Evolutionary conservation across 2,888 invertebrate species (phyloP).

Genomic region (Litoditis marina): DNA sequence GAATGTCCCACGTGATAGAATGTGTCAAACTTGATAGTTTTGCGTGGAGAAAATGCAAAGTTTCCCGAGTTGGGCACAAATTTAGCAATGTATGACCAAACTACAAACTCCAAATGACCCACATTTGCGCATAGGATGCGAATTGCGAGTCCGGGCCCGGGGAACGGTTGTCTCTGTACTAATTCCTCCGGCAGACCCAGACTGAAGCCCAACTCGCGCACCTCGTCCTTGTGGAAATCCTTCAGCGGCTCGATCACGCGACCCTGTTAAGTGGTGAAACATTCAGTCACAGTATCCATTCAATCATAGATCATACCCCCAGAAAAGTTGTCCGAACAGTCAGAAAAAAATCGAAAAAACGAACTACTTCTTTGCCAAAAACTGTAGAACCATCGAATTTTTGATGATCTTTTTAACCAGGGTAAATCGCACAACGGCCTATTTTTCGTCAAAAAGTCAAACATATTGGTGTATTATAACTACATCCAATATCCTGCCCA

Average conservation of each 20-base stretch:
- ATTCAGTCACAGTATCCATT: too few relatives aligned
- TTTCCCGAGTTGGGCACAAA: background rate
- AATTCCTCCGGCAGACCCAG: conserved; percentile 81
- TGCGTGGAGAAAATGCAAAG: background rate
- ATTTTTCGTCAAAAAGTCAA: too few relatives aligned
- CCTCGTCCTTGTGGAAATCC: conserved; percentile 99
- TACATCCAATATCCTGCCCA: background rate
- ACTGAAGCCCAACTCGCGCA: conserved; percentile 80
- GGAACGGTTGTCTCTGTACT: conserved; percentile 90
- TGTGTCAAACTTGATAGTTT: too few relatives aligned
- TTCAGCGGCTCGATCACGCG: conserved; percentile 93
- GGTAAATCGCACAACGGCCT: too few relatives aligned
- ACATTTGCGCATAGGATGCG: conserved; percentile 85
- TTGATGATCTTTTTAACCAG: too few relatives aligned
- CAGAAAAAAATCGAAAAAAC: too few relatives aligned
- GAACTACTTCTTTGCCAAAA: too few relatives aligned
- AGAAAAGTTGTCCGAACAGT: too few relatives aligned
- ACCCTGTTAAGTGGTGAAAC: conserved; percentile 66
- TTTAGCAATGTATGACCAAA: background rate
- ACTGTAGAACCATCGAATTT: too few relatives aligned
- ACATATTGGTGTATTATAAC: background rate
- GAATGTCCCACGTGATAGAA: too few relatives aligned
- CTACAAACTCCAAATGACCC: background rate
- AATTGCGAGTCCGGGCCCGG: conserved; percentile 93
- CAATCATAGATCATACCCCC: too few relatives aligned